Conservation (phyloP, 1,140 invertebrate genomes). For the Bombus vancouverensis region DNA sequence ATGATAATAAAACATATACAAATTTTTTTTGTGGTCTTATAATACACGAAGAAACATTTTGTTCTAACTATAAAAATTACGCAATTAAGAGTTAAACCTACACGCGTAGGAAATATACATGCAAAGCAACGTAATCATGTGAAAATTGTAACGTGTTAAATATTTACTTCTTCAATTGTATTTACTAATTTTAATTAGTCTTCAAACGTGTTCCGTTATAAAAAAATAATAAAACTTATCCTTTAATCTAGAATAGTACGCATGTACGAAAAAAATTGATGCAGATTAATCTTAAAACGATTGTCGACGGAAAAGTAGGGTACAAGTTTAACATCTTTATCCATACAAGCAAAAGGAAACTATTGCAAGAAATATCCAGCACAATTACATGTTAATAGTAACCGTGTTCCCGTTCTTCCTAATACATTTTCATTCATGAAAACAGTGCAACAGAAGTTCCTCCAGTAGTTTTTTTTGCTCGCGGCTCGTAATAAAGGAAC, state of each 20-base stretch:
- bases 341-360: not conserved
- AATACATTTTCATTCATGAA: not conserved
- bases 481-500: not conserved
- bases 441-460: not conserved
- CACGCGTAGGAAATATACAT: not conserved
- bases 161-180: not conserved
- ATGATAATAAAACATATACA: too few species aligned
- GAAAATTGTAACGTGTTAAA: not conserved
- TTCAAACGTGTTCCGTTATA: not conserved
- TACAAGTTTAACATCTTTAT: not conserved
- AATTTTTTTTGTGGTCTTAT: too few species aligned
- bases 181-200: not conserved
- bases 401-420: not conserved
- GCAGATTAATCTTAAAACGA: not conserved
- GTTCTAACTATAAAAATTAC: too few species aligned
- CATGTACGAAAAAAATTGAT: too few species aligned
- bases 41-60: too few species aligned
- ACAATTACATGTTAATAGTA: not conserved
- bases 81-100: not conserved
- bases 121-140: not conserved
- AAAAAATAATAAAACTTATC: not conserved
- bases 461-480: not conserved
- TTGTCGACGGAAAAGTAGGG: not conserved
- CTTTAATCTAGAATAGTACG: too few species aligned
- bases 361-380: not conserved